Evolutionary conservation across 2,113 vertebrate genomes (phyloP).

Genomic region (Eonycteris spelaea): DNA sequence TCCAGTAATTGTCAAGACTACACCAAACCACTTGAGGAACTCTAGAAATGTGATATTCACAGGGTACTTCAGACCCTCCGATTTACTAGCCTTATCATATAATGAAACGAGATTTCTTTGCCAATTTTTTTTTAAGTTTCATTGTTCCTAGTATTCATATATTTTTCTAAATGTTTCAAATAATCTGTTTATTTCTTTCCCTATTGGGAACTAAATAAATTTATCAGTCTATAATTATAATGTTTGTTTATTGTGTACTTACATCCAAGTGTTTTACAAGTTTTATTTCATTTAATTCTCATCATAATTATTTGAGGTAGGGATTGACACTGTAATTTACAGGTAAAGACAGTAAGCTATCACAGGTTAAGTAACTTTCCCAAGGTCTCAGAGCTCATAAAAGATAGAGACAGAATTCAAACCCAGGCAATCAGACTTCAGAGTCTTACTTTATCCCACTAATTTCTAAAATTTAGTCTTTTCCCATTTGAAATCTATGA

Average conservation of each 20-base stretch:
- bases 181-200: not conserved
- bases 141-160: not conserved
- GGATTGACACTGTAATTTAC: not conserved
- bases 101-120: not conserved
- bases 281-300: not conserved
- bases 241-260: conserved; percentile 22
- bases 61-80: not conserved
- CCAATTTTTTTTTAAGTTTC: not conserved
- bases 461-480: conserved; percentile 14
- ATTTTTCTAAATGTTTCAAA: conserved; percentile 10
- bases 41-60: not conserved
- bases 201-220: not conserved
- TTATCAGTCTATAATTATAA: not conserved
- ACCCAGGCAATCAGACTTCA: not conserved
- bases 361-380: not conserved
- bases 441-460: not conserved
- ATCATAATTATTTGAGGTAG: not conserved
- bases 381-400: not conserved
- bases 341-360: not conserved
- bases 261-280: not conserved
- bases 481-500: conserved; percentile 27
- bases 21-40: not conserved
- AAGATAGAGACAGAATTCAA: not conserved
- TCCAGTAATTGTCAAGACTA: not conserved
- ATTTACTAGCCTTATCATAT: not conserved